phyloP scores from a whole-genome alignment of 2,888 invertebrate genomes.

The Hartigia nigra region DNA sequence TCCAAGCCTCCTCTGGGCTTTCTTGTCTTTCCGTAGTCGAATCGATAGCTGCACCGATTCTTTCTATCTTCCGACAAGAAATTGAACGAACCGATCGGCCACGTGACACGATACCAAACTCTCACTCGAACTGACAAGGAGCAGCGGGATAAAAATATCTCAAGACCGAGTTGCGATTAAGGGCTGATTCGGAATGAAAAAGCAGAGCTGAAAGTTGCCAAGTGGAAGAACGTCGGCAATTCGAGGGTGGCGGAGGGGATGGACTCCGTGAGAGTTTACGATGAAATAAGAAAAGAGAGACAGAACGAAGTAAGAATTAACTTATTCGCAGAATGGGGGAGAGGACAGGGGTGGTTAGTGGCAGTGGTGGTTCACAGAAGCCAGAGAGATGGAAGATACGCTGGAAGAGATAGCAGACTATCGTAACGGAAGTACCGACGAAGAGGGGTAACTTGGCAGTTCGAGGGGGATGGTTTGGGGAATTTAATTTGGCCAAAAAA shows the following conservation, averaged over 20 bases:
- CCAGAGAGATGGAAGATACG: neutral
- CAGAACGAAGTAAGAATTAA: constrained; percentile 34
- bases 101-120: neutral
- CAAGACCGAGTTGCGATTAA: constrained; percentile 49
- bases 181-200: constrained; percentile 55
- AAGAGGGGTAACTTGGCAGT: neutral
- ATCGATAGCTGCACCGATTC: neutral
- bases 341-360: constrained; percentile 13
- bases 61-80: neutral
- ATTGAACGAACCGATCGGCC: neutral
- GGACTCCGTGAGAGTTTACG: constrained; percentile 22
- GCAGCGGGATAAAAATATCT: constrained; percentile 18
- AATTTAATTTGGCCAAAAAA: constrained; percentile 62
- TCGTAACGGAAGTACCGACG: neutral
- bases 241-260: constrained; percentile 12
- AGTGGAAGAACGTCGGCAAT: constrained; percentile 30
- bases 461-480: constrained; percentile 21
- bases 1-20: constrained; percentile 29
- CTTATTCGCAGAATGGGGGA: constrained; percentile 25
- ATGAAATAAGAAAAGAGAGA: constrained; percentile 25
- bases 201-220: constrained; percentile 53
- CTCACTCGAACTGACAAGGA: neutral
- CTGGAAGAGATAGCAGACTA: neutral
- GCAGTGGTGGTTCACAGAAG: neutral
- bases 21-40: constrained; percentile 19